Percentiles rank a stretch among this genome's conserved stretches.
These are phyloP conservation scores for Propithecus coquereli DNA, from an alignment of 2,113 vertebrate species.

Conservation along the genomic window DNA sequence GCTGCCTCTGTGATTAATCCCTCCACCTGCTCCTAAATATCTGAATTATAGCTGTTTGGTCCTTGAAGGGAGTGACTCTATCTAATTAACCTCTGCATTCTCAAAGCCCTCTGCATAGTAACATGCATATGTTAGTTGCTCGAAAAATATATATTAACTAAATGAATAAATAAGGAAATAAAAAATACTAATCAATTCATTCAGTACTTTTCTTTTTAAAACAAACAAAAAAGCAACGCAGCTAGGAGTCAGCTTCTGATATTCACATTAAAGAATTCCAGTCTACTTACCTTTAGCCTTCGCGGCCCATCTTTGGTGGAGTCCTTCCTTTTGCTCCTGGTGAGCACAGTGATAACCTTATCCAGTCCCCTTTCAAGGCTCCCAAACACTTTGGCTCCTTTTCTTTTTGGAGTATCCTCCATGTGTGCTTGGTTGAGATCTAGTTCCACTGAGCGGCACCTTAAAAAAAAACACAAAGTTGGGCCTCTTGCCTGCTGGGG, in stretches of 20 bases:
- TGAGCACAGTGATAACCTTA: conserved; percentile 95
- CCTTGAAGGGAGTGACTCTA: background rate
- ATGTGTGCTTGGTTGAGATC: conserved; percentile 78
- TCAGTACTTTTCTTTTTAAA: background rate
- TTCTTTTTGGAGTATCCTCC: conserved; percentile 90
- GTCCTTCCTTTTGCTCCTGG: conserved; percentile 89
- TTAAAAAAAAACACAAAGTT: conserved; percentile 55
- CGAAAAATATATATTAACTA: background rate
- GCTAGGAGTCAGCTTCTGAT: background rate
- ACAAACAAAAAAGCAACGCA: background rate
- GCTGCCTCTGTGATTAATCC: background rate
- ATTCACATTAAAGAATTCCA: background rate
- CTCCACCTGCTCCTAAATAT: background rate
- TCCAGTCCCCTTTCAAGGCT: conserved; percentile 94
- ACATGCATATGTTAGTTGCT: background rate
- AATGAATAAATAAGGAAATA: background rate
- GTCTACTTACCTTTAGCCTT: conserved; percentile 87
- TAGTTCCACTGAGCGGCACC: conserved; percentile 90
- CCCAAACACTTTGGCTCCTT: conserved; percentile 90
- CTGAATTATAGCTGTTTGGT: background rate
- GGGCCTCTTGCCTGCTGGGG: background rate
- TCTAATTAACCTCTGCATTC: background rate
- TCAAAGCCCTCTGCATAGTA: background rate
- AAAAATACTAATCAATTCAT: background rate
- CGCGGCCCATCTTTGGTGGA: conserved; percentile 84